These are phyloP conservation scores for Siniperca knerii DNA, from an alignment of 2,113 vertebrate species.

Conservation along the genomic window DNA sequence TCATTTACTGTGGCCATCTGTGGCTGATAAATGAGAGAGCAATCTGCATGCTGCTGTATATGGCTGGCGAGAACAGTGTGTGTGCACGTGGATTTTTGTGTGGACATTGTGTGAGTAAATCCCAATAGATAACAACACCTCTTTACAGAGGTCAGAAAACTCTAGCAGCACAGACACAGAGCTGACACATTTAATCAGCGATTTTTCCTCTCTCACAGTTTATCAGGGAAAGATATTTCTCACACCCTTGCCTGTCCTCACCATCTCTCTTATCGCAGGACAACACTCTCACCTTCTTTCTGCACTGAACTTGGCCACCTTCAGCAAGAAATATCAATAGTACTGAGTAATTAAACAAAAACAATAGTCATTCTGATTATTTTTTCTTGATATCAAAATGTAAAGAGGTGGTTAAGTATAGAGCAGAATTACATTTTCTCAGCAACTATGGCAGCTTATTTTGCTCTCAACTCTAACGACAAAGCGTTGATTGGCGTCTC, in stretches of 20 bases:
- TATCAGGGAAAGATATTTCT: constrained; percentile 58
- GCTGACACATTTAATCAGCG: constrained; percentile 74
- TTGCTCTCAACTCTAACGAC: not conserved
- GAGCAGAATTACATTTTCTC: not conserved
- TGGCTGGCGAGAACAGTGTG: constrained; percentile 4
- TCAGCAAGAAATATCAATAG: not conserved
- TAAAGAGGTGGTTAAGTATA: not conserved
- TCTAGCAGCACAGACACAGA: constrained; percentile 57
- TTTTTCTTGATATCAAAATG: not conserved
- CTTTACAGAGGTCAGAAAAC: constrained; percentile 66
- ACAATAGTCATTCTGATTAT: not conserved
- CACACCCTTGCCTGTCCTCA: constrained; percentile 36
- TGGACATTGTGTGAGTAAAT: constrained; percentile 37
- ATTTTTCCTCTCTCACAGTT: constrained; percentile 55
- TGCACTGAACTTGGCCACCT: not conserved
- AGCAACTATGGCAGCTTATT: not conserved
- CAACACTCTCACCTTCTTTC: constrained; percentile 37
- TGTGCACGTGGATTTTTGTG: not conserved
- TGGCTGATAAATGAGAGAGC: constrained; percentile 45
- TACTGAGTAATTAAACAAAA: not conserved
- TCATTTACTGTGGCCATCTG: constrained; percentile 49
- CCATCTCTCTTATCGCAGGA: constrained; percentile 55
- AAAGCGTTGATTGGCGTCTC: not conserved
- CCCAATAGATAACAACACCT: constrained; percentile 62
- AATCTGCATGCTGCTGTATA: constrained; percentile 32